Evolutionary conservation across 1,140 invertebrate species (phyloP).

Genomic region (Phymorhynchus buccinoides): DNA sequence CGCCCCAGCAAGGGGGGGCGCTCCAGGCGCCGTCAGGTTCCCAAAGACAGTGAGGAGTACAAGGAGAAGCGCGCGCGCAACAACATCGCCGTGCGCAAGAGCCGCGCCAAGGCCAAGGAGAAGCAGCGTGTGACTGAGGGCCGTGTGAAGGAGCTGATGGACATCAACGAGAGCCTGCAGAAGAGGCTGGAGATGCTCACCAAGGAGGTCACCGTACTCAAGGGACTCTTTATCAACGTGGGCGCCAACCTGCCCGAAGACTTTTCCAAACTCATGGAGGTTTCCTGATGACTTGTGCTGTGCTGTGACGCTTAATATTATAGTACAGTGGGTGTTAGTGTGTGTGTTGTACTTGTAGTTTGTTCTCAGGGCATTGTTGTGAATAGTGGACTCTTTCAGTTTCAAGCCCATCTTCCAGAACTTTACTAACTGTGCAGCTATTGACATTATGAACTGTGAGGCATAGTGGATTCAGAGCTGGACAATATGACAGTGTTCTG

Average conservation of each 20-base stretch:
- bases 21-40: constrained; percentile 55
- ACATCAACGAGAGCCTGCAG: constrained; percentile 93
- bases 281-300: constrained; percentile 43
- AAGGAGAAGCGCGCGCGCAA: constrained; percentile 91
- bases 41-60: constrained; percentile 84
- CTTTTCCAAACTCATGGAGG: constrained; percentile 57
- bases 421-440: too few relatives aligned
- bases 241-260: constrained; percentile 64
- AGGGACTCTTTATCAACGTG: constrained; percentile 83
- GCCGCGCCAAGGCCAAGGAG: constrained; percentile 95
- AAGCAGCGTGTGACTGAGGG: constrained; percentile 93
- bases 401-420: not conserved
- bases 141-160: constrained; percentile 90
- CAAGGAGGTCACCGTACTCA: constrained; percentile 91
- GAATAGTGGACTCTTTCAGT: not conserved
- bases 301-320: too few relatives aligned
- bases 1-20: constrained; percentile 8
- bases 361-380: constrained; percentile 4
- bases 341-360: not conserved
- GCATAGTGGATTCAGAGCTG: too few relatives aligned
- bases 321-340: not conserved
- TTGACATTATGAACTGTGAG: too few relatives aligned
- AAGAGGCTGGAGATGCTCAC: constrained; percentile 93
- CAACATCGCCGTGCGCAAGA: constrained; percentile 97
- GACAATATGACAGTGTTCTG: too few relatives aligned